Evolutionary conservation across 2,113 vertebrate species (phyloP).

Genomic region (Climacteris rufus): DNA sequence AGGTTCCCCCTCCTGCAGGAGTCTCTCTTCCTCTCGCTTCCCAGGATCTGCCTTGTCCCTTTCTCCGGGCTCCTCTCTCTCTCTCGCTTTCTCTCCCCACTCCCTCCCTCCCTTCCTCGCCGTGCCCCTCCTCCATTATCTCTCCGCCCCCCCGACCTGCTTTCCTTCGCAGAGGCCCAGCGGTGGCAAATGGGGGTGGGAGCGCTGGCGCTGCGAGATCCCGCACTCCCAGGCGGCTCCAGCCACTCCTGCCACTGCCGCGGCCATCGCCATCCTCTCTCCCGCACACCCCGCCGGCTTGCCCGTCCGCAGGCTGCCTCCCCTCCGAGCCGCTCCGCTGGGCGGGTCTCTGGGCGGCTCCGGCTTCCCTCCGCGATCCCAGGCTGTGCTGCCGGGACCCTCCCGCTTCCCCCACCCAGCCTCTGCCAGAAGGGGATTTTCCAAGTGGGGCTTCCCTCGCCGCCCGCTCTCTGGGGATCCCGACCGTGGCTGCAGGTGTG

Average conservation of each 20-base stretch:
- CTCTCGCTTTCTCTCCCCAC: not conserved
- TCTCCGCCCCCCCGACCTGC: not conserved
- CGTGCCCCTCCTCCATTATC: not conserved
- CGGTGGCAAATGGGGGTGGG: not conserved
- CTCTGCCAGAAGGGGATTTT: not conserved
- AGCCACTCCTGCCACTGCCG: not conserved
- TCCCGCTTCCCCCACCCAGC: not conserved
- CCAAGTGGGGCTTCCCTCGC: not conserved
- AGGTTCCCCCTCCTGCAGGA: not conserved
- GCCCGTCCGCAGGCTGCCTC: not conserved
- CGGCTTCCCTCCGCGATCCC: not conserved
- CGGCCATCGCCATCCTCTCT: not conserved
- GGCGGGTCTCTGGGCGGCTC: not conserved
- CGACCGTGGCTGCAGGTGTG: not conserved
- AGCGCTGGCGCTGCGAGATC: not conserved
- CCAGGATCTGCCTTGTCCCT: not conserved
- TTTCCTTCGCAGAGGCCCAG: constrained; percentile 5
- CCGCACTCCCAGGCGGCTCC: not conserved
- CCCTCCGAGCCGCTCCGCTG: not conserved
- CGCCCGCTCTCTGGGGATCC: not conserved
- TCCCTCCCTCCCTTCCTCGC: not conserved
- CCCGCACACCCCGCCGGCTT: not conserved
- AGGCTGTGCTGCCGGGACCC: not conserved
- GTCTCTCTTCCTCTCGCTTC: not conserved
- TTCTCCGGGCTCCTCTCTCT: not conserved